phyloP scores from a whole-genome alignment of 2,888 invertebrate genomes.

The Idaea dimidiata region DNA sequence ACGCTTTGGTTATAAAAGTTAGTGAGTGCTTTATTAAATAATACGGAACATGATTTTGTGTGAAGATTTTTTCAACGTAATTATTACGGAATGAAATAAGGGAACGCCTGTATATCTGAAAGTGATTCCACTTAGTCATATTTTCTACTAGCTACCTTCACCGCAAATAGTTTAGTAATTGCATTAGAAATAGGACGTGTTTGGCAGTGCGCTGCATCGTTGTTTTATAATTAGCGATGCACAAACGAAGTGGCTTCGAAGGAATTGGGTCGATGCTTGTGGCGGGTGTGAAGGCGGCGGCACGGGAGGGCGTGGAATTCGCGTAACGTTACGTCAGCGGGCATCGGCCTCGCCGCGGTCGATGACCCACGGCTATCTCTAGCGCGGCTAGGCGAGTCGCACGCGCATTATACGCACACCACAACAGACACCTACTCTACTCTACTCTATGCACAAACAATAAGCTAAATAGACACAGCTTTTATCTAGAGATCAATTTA shows the following conservation, averaged over 20 bases:
- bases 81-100: neutral
- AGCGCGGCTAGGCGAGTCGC: constrained; percentile 58
- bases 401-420: constrained; percentile 58
- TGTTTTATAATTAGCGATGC: constrained; percentile 76
- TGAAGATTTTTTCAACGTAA: neutral
- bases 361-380: constrained; percentile 76
- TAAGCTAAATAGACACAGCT: neutral
- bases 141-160: constrained; percentile 10
- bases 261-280: constrained; percentile 74
- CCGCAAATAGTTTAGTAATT: constrained; percentile 47
- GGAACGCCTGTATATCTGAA: neutral
- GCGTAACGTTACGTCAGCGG: constrained; percentile 80
- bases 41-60: neutral
- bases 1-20: neutral
- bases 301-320: constrained; percentile 65
- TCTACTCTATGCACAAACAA: constrained; percentile 9
- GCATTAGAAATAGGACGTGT: constrained; percentile 67
- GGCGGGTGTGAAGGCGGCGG: constrained; percentile 39
- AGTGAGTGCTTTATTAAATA: neutral
- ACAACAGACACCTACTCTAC: constrained; percentile 5
- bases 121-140: neutral
- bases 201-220: constrained; percentile 62
- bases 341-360: constrained; percentile 75
- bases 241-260: constrained; percentile 75
- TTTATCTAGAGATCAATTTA: neutral